Evolutionary conservation across 2,797 vertebrate species (phyloP).

Genomic region (Dermochelys coriacea): DNA sequence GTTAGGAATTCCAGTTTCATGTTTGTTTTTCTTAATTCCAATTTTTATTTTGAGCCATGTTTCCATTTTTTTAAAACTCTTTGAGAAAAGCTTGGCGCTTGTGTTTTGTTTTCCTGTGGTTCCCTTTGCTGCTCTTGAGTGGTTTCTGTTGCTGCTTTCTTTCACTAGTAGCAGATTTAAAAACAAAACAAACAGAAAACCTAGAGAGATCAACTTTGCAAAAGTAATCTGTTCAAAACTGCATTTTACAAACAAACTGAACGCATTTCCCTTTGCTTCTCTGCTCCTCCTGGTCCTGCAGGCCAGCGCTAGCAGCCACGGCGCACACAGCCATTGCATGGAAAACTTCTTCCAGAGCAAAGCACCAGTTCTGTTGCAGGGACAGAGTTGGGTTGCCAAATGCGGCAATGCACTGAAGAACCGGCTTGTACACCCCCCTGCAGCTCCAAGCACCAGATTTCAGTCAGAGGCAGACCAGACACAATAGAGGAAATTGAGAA

Average conservation of each 20-base stretch:
- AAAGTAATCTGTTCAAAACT: neutral
- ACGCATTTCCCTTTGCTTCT: neutral
- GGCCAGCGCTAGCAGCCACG: neutral
- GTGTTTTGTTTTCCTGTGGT: neutral
- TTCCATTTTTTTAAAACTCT: no score
- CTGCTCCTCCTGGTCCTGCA: neutral
- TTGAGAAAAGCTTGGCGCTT: neutral
- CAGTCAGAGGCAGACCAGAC: neutral
- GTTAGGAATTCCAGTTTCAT: neutral
- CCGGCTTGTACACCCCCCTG: neutral
- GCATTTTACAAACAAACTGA: neutral
- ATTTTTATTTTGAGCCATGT: neutral
- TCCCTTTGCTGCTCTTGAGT: neutral
- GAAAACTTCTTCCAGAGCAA: neutral
- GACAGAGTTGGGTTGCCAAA: neutral
- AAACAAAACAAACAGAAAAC: neutral
- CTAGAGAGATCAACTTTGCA: neutral
- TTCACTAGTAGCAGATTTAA: neutral
- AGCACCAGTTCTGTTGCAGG: neutral
- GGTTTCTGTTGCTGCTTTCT: neutral
- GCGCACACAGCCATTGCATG: neutral
- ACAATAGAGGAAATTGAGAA: neutral
- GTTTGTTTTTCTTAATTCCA: neutral
- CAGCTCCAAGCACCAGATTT: neutral
- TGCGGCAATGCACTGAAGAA: neutral